phyloP scores from a whole-genome alignment of 2,797 vertebrate species.

The Pyrocephalus nanus region DNA sequence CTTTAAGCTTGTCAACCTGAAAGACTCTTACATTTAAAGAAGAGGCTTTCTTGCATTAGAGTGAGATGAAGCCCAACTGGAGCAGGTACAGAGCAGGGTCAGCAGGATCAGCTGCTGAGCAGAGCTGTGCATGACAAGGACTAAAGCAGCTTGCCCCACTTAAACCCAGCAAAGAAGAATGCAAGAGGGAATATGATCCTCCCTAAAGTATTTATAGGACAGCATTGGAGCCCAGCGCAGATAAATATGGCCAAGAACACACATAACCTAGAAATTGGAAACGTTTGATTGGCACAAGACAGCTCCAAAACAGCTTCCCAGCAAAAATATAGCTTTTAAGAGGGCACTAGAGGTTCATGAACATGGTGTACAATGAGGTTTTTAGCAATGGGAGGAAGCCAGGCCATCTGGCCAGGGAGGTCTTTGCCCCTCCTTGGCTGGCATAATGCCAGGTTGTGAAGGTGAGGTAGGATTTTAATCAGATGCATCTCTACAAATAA shows the following conservation, averaged over 20 bases:
- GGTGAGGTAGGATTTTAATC: neutral
- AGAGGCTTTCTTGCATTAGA: neutral
- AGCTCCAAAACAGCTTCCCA: slow-evolving; percentile 5
- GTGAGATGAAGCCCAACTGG: slow-evolving; percentile 31
- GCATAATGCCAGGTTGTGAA: neutral
- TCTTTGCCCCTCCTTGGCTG: neutral
- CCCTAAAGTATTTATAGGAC: slow-evolving; percentile 57
- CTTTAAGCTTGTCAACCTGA: slow-evolving; percentile 33
- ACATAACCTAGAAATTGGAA: slow-evolving; percentile 24
- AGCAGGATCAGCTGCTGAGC: neutral
- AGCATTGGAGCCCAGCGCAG: slow-evolving; percentile 1
- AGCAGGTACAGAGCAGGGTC: slow-evolving; percentile 20
- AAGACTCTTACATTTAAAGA: slow-evolving; percentile 36
- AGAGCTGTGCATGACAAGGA: neutral
- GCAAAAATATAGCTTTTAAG: neutral
- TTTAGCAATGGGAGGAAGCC: neutral
- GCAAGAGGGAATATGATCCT: slow-evolving; percentile 45
- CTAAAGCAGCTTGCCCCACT: slow-evolving; percentile 50
- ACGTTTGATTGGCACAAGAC: neutral
- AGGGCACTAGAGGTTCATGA: slow-evolving; percentile 14
- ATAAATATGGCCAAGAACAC: slow-evolving; percentile 50
- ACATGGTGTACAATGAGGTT: neutral
- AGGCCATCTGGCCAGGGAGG: neutral
- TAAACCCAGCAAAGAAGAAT: slow-evolving; percentile 40
- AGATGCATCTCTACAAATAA: neutral